Base-by-base conservation (phyloP, 2,113 vertebrate genomes). In the Jaculus jaculus region DNA sequence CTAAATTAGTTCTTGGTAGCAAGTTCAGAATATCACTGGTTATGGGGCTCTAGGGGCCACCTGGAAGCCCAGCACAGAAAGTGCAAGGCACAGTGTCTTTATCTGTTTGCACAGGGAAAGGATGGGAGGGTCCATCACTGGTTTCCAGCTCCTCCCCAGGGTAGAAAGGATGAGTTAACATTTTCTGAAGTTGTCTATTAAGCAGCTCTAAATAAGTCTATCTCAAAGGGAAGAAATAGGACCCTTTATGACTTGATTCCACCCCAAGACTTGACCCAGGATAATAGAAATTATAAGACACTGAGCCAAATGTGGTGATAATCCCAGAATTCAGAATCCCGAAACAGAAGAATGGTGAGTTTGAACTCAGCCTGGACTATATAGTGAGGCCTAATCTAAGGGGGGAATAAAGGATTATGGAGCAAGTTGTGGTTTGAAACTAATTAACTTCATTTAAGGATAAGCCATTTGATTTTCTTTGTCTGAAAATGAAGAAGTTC, bases 1-100 rank as follows among this genome's bases (percentile, higher is more conserved):
- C 60, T 92, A 18, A 66, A 26, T 94, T 30, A 74, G 63, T 65
- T 87, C 28, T 68, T 13, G 0, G 16, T 32, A 72, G 34, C 72
- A 91, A 65, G 78, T 54, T 32, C 58, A 93, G 69, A 84, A 74
- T n/a, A 77, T 74, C 77, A 89, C 81, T n/a, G 74, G 16, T 47
- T 34, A 16, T 3, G 2, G 20, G 15, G 4, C 16, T 28, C 47
- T 32, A 0, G 39, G 34, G 7, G 1, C 30, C n/a, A 16, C 16
- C 12, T 24, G 23, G 80, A 85, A 37, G 21, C 30, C 37, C 51
- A 58, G 17, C 26, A 20, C 0, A 13, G 34, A 54, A 2, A 47
- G 12, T 37, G 0, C 7, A 92, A 87, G 47, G n/a, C 68, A 54
- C 26, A 30, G 8, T 23, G 30, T 77, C 12, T 47, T 37, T 23